A percentile compares a stretch with the other conserved stretches of the same genome.
These are phyloP conservation scores for Cancer borealis DNA, from an alignment of 2,888 invertebrate genomes.

Conservation along the genomic window DNA sequence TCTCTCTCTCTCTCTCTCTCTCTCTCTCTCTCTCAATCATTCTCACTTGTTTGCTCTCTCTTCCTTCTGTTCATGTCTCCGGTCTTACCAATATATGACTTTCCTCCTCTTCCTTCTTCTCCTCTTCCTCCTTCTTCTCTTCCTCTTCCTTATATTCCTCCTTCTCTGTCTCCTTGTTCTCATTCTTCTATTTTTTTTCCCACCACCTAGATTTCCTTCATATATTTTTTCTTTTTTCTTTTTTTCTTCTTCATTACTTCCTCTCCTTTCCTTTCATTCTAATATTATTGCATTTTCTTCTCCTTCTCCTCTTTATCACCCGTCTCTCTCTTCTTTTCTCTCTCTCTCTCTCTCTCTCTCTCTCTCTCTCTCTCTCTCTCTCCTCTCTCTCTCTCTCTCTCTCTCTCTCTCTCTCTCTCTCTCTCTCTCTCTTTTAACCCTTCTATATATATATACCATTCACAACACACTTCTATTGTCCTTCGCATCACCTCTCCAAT, in stretches of 20 bases:
- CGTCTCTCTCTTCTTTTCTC: not conserved
- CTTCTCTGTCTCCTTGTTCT: not conserved
- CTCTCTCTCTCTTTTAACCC: not conserved
- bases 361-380: not conserved
- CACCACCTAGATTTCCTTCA: not conserved
- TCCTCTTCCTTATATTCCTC: not conserved
- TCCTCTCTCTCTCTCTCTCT: not conserved
- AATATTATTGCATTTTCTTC: too few relatives aligned
- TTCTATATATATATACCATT: too few relatives aligned
- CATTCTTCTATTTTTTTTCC: not conserved
- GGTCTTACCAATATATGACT: not conserved
- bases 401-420: not conserved
- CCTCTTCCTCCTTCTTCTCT: not conserved
- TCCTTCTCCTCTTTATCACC: not conserved
- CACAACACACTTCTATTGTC: too few relatives aligned
- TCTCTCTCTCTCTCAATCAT: not conserved
- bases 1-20: conserved; percentile 20
- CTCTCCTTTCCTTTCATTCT: not conserved
- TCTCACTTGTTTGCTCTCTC: conserved; percentile 5
- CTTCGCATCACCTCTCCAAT: too few relatives aligned
- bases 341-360: not conserved
- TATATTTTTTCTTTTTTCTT: not conserved
- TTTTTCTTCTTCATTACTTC: not conserved
- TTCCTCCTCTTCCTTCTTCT: not conserved
- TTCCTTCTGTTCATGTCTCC: not conserved